Conservation (phyloP, 1,140 invertebrate species). For the Bombus difficillimus region DNA sequence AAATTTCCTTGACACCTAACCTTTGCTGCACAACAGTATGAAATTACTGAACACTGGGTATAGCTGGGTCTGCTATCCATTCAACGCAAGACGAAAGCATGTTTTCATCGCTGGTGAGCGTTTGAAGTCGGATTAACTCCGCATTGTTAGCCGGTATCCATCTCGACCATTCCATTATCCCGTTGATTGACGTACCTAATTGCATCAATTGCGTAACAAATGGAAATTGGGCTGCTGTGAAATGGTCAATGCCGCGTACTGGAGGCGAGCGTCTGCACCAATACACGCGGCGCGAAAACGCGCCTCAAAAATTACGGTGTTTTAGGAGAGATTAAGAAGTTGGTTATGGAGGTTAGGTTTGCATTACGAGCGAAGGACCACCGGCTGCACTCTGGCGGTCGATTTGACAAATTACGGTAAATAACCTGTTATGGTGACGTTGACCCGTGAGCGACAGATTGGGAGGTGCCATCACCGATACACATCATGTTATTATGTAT, state of each 20-base stretch:
- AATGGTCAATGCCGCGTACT: slow-evolving; percentile 63
- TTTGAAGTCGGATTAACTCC: slow-evolving; percentile 50
- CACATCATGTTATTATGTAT: too few relatives aligned
- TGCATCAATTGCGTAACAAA: slow-evolving; percentile 73
- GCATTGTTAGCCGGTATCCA: slow-evolving; percentile 36
- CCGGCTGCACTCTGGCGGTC: background rate
- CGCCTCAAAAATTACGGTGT: background rate
- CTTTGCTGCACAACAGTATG: background rate
- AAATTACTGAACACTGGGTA: background rate
- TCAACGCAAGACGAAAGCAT: slow-evolving; percentile 8
- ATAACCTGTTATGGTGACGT: background rate
- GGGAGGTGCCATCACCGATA: too few relatives aligned
- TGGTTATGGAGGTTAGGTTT: too few relatives aligned
- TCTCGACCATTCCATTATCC: slow-evolving; percentile 58
- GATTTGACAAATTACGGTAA: background rate
- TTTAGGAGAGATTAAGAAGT: background rate
- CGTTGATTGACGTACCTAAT: slow-evolving; percentile 71
- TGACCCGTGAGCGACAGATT: background rate
- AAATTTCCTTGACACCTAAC: background rate
- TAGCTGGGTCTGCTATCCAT: background rate
- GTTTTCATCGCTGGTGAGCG: slow-evolving; percentile 23
- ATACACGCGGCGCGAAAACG: background rate
- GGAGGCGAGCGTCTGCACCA: slow-evolving; percentile 56
- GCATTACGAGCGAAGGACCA: background rate
- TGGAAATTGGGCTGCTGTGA: slow-evolving; percentile 67